These are phyloP conservation scores for Siniperca undulata DNA, from an alignment of 2,797 vertebrate species.

Conservation along the genomic window DNA sequence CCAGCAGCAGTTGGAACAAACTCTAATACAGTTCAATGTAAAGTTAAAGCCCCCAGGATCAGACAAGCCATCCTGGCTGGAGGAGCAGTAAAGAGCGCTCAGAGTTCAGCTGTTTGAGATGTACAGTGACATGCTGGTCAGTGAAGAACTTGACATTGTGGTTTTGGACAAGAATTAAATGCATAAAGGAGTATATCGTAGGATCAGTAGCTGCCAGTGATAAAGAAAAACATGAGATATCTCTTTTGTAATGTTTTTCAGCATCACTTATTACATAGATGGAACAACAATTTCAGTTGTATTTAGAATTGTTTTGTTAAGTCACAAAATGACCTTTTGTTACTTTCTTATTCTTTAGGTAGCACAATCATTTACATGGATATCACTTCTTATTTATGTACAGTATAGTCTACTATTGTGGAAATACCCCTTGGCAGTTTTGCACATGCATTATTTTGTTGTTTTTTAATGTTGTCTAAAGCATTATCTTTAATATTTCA, in stretches of 20 bases:
- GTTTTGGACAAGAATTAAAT: conserved; percentile 48
- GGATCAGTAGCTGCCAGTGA: conserved; percentile 54
- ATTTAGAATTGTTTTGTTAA: conserved; percentile 47
- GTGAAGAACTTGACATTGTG: conserved; percentile 29
- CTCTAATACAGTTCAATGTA: conserved; percentile 96
- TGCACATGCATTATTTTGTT: conserved; percentile 68
- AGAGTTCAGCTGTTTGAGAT: conserved; percentile 42
- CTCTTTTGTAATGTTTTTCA: conserved; percentile 67
- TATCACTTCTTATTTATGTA: conserved; percentile 68
- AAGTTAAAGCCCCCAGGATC: conserved; percentile 93
- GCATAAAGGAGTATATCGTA: conserved; percentile 53
- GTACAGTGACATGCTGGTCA: conserved; percentile 47
- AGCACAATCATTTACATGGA: conserved; percentile 68
- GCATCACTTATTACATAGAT: conserved; percentile 60
- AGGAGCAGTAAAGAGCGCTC: conserved; percentile 90
- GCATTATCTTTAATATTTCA: conserved; percentile 40
- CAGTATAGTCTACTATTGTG: conserved; percentile 57
- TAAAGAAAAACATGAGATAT: conserved; percentile 45
- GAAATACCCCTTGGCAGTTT: conserved; percentile 62
- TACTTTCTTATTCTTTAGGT: conserved; percentile 66
- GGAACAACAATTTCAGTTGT: conserved; percentile 45
- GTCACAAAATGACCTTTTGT: conserved; percentile 48
- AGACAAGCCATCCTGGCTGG: conserved; percentile 98
- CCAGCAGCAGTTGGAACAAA: conserved; percentile 98
- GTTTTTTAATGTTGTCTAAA: conserved; percentile 53